Evolutionary conservation across 2,113 vertebrate genomes (phyloP), one percentile per base, ranked within the genome.

Genomic region (Pluvianellus socialis): DNA sequence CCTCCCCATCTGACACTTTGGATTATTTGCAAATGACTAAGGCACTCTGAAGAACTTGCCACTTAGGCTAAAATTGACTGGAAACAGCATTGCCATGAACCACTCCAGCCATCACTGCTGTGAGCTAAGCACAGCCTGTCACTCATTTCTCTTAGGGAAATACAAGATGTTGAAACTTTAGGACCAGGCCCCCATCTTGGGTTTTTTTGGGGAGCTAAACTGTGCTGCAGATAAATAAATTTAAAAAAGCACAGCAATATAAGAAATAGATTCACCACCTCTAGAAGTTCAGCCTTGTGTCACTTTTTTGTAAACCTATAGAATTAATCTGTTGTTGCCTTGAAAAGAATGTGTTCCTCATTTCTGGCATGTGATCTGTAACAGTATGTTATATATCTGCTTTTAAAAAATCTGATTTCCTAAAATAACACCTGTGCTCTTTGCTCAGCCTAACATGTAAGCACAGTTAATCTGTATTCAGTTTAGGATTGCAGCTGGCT

Each of bases 331-430:
- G 10, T 10, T 30, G 6, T 61, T 84, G 8, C 30, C 42, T 61
- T n/a, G 12, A 65, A 74, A 59, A 33, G 2, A 21, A 16, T 1
- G 0, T 0, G 0, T 72, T 76, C 40, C 18, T 79, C 5, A 40
- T 32, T 84, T 81, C 58, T 49, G 42, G 33, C 45, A 42, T 15
- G 2, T n/a, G 30, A 30, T 58, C 47, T 59, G 38, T 59, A 66
- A 66, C 20, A 75, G 7, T 14, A 28, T 44, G 14, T n/a, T 49
- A 15, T 9, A 7, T 12, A 32, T 16, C 35, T 80, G 14, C 45
- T 88, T 65, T 52, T 26, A 42, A 49, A 49, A 87, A 79, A 52
- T 49, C 15, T 40, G 38, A 5, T 75, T 82, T 93, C 79, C n/a
- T 28, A 49, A 73, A 88, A 33, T 62, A 15, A 15, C 20, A 20